Percentiles rank a stretch among this genome's conserved stretches.
Conservation (phyloP, 1,140 invertebrate genomes). For the Ceratosolen solmsi region DNA sequence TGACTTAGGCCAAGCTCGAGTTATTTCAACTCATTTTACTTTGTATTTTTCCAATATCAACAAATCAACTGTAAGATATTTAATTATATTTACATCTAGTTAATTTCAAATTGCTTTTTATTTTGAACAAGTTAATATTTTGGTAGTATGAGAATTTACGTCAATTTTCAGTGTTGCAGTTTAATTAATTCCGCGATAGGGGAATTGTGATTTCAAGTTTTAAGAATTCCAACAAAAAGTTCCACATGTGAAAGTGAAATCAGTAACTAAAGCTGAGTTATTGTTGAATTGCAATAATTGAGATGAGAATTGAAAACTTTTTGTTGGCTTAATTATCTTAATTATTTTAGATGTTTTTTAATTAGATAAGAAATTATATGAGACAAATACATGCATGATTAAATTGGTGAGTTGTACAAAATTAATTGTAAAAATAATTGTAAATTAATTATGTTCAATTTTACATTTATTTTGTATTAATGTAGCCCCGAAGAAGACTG, state of each 20-base stretch:
- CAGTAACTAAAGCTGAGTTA: not conserved
- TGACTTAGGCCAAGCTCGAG: not conserved
- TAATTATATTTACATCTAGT: not conserved
- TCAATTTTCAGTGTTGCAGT: not conserved
- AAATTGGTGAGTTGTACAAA: constrained; percentile 3
- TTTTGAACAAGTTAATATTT: not conserved
- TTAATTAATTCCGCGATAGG: not conserved
- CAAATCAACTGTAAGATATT: not conserved
- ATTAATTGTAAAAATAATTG: constrained; percentile 19
- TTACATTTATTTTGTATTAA: constrained; percentile 1
- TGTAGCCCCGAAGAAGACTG: constrained; percentile 4
- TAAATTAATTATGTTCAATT: not conserved
- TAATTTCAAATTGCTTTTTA: not conserved
- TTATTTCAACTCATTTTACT: not conserved
- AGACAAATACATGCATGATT: not conserved
- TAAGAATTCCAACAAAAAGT: not conserved
- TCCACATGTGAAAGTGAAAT: constrained; percentile 6
- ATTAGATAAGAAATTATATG: not conserved
- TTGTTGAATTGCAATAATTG: not conserved
- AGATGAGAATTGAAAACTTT: constrained; percentile 1
- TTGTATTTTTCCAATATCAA: not conserved
- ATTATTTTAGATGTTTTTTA: constrained; percentile 6
- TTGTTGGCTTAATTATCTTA: not conserved
- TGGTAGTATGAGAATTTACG: not conserved
- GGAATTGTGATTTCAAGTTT: not conserved